Conservation (phyloP, 1,140 invertebrate genomes). For the Aphidius ervi region DNA sequence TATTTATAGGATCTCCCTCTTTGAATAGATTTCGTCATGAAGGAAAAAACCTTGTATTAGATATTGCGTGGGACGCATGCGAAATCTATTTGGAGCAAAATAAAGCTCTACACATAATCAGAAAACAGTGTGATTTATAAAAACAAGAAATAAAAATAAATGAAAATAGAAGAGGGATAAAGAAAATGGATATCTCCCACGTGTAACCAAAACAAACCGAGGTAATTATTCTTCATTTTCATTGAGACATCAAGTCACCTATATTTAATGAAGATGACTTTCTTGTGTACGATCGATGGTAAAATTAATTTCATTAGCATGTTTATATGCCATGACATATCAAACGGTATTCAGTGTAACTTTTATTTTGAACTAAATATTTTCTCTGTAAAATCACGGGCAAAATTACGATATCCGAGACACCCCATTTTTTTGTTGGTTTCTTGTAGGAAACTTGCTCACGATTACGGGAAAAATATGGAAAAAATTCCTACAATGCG, state of each 20-base stretch:
- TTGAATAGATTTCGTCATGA: conserved; percentile 18
- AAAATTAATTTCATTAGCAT: too few relatives aligned
- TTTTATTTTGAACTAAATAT: too few relatives aligned
- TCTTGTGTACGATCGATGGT: too few relatives aligned
- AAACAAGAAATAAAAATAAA: conserved; percentile 4
- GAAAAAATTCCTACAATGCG: too few relatives aligned
- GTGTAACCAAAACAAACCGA: conserved; percentile 29
- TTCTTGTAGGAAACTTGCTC: too few relatives aligned
- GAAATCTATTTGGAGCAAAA: conserved; percentile 20
- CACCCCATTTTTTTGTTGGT: too few relatives aligned
- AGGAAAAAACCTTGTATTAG: neutral
- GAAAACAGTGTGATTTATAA: neutral
- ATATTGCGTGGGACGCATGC: conserved; percentile 3
- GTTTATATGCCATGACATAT: too few relatives aligned
- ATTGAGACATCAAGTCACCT: conserved; percentile 39
- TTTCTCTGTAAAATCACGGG: too few relatives aligned
- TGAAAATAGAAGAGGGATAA: conserved; percentile 2
- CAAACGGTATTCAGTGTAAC: too few relatives aligned
- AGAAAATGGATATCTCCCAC: conserved; percentile 27
- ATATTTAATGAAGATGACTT: conserved; percentile 38
- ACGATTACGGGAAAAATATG: too few relatives aligned
- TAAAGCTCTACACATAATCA: neutral
- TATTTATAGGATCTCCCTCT: conserved; percentile 35
- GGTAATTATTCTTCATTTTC: conserved; percentile 49
- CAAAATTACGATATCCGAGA: too few relatives aligned